Evolutionary conservation across 2,888 invertebrate genomes (phyloP), one percentile per base, ranked within the genome.

Genomic region (Drosophila mayaguana): DNA sequence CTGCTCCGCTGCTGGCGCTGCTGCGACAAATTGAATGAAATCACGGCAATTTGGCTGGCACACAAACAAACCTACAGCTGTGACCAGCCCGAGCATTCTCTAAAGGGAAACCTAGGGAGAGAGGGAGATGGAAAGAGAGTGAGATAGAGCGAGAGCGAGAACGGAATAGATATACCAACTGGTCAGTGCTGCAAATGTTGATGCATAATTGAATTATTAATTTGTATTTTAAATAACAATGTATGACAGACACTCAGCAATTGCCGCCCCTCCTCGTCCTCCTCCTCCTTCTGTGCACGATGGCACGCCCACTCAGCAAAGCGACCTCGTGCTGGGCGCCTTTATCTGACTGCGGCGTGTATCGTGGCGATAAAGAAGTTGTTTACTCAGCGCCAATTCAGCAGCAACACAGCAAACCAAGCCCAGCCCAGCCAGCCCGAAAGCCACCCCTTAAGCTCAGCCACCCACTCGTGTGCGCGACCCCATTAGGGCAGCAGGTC

Each of bases 341-440:
- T 75, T 77, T 81, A 76, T 76, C 74, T 51, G 75, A 63, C 71
- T 85, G 87, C 75, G 91, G 91, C 90, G 91, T 91, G 91, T 91
- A 90, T 84, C 79, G 82, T 75, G 72, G 78, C 88, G 92, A 91
- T 91, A 91, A 91, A 91, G 91, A 92, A 91, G 87, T 91, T 92
- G 90, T 91, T 91, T 90, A 81, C 83, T 85, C 81, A 87, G 82
- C 81, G 79, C 69, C 77, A 72, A 77, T 81, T 88, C 83, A 80
- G 80, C 77, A 75, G 69, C 75, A 68, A 8, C 28, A 28, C 7
- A 59, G 55, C 62, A 18, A 9, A 50, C 0, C 25, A n/a, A 75
- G 57, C 56, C 72, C 25, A 67, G 56, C 55, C 28, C 8, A 28
- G 48, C 51, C 60, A 46, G 54, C 63, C 64, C 28, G 18, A 43